A percentile compares a stretch with the other conserved stretches of the same genome.
These are phyloP conservation scores for Gymnoscopelus microlampas DNA, from an alignment of 2,797 vertebrate genomes.

Conservation along the genomic window DNA sequence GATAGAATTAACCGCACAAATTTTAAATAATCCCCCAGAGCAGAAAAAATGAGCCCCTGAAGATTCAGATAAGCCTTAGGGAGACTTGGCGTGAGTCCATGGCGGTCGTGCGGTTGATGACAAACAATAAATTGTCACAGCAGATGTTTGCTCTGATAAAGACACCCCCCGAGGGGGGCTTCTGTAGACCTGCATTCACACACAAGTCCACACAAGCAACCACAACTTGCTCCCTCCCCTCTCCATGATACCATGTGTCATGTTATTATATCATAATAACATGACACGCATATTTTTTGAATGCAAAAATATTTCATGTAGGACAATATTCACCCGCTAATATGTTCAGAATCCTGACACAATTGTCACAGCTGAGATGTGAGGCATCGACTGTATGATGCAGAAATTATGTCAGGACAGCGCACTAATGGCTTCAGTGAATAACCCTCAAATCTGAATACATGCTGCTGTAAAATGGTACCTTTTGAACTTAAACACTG, in stretches of 20 bases:
- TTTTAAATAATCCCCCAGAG: background rate
- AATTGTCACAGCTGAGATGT: conserved; percentile 1
- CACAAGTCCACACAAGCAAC: conserved; percentile 49
- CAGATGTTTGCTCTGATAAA: conserved; percentile 72
- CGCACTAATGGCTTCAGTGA: background rate
- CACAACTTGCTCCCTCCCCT: background rate
- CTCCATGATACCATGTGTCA: background rate
- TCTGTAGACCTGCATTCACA: conserved; percentile 53
- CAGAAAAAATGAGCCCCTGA: background rate
- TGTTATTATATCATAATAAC: no score
- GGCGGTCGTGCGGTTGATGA: conserved; percentile 39
- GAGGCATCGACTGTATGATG: background rate
- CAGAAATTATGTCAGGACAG: conserved; percentile 8
- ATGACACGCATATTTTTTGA: background rate
- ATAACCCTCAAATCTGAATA: background rate
- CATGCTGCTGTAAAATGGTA: background rate
- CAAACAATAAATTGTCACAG: conserved; percentile 60
- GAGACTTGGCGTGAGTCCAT: conserved; percentile 11
- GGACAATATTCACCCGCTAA: conserved; percentile 20
- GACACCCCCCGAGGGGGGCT: conserved; percentile 58
- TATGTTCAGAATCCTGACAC: conserved; percentile 13
- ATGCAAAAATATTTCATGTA: conserved; percentile 25
- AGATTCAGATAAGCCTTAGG: conserved; percentile 10
- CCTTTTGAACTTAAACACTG: background rate
- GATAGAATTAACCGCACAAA: background rate